These are phyloP conservation scores for Andinoacara biseriatus DNA, from an alignment of 2,113 vertebrate genomes.

Conservation along the genomic window DNA sequence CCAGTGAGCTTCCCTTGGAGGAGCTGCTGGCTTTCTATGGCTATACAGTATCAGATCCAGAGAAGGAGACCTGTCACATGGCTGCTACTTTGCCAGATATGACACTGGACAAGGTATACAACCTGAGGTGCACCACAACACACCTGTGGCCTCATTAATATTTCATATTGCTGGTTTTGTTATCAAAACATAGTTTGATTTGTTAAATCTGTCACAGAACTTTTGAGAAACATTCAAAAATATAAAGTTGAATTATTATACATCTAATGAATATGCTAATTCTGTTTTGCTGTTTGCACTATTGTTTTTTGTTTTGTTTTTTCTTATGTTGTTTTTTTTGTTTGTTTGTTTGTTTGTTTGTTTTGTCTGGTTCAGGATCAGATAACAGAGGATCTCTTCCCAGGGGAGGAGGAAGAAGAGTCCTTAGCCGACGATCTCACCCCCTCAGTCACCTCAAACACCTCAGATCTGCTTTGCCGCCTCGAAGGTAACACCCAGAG, in stretches of 20 bases:
- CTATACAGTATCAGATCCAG: constrained; percentile 87
- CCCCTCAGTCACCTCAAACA: constrained; percentile 87
- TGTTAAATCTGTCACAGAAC: accelerated
- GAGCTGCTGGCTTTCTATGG: constrained; percentile 93
- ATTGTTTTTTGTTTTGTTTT: not conserved
- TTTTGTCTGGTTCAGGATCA: constrained; percentile 79
- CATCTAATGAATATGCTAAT: not conserved
- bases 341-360: not conserved
- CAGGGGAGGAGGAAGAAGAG: constrained; percentile 87
- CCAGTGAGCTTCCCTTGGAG: constrained; percentile 90
- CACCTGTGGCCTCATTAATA: accelerated
- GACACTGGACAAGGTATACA: constrained; percentile 89
- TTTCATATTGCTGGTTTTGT: not conserved
- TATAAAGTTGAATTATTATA: not conserved
- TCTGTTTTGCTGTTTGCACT: not conserved
- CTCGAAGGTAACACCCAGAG: constrained; percentile 65
- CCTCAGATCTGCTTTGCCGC: constrained; percentile 85
- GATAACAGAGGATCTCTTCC: constrained; percentile 89
- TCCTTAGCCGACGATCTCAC: constrained; percentile 88
- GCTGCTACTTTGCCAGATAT: constrained; percentile 85
- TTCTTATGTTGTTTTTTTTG: not conserved
- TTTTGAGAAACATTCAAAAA: not conserved
- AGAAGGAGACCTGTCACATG: constrained; percentile 83
- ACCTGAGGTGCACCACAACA: not conserved
- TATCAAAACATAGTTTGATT: not conserved